Conservation (phyloP, 2,113 vertebrate genomes). For the Triplophysa dalaica region DNA sequence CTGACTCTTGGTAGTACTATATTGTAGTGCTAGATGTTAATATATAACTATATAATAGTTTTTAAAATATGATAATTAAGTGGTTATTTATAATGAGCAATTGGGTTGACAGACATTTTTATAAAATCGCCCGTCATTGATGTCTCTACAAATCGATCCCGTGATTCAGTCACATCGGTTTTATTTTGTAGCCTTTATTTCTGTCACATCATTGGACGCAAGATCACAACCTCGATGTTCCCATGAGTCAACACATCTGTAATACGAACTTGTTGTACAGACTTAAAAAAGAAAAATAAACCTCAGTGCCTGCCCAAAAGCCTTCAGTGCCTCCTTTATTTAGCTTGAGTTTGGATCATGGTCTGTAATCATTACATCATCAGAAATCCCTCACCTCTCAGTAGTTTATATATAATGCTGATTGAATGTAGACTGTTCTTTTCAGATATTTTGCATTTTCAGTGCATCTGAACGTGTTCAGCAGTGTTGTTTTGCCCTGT, state of each 20-base stretch:
- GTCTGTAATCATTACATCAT: slow-evolving; percentile 41
- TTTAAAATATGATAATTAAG: not conserved
- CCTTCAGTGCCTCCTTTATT: slow-evolving; percentile 20
- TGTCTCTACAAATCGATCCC: not conserved
- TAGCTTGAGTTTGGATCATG: not conserved
- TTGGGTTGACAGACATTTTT: not conserved
- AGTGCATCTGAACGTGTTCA: not conserved
- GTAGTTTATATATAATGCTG: not conserved
- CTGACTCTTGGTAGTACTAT: not conserved
- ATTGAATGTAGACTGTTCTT: not conserved
- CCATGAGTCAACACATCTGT: slow-evolving; percentile 20
- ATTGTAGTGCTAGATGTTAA: too few relatives aligned
- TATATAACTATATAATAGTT: not conserved
- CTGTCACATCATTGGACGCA: not conserved
- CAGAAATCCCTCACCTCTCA: slow-evolving; percentile 11
- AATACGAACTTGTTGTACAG: not conserved
- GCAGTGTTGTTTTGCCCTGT: not conserved
- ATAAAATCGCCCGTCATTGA: not conserved
- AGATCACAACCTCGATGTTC: not conserved
- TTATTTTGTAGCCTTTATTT: not conserved
- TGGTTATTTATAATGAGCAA: not conserved
- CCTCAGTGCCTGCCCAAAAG: slow-evolving; percentile 8
- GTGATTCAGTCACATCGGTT: slow-evolving; percentile 1
- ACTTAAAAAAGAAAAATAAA: slow-evolving; percentile 10
- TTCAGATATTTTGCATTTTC: not conserved